Evolutionary conservation across 2,797 vertebrate species (phyloP).

Genomic region (Gobionotothen gibberifrons): DNA sequence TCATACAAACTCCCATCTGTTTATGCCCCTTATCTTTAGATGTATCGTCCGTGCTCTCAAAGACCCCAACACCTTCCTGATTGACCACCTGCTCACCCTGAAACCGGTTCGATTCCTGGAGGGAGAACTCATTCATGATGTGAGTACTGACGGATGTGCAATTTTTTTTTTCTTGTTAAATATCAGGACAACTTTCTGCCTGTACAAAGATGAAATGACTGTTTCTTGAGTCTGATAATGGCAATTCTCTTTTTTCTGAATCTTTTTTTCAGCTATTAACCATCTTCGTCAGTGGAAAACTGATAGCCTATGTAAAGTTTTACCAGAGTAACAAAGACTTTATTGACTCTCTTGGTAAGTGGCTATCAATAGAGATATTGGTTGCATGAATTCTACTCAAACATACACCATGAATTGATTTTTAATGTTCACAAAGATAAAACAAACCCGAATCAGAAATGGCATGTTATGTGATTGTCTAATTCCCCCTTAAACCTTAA

Average conservation of each 20-base stretch:
- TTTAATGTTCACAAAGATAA: neutral
- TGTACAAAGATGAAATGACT: neutral
- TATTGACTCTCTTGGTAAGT: conserved; percentile 98
- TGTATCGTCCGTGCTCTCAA: conserved; percentile 97
- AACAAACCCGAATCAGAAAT: neutral
- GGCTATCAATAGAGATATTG: neutral
- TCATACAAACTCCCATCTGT: neutral
- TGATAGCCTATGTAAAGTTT: conserved; percentile 95
- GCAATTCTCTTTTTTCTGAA: conserved; percentile 22
- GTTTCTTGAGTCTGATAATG: neutral
- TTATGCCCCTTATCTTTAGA: conserved; percentile 70
- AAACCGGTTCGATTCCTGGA: conserved; percentile 99
- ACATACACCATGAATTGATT: neutral
- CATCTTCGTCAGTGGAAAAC: conserved; percentile 97
- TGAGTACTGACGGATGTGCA: conserved; percentile 81
- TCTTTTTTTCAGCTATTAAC: conserved; percentile 91
- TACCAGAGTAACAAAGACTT: conserved; percentile 99
- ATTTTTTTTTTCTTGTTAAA: neutral
- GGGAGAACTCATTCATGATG: conserved; percentile 98
- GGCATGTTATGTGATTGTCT: neutral
- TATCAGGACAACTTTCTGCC: neutral
- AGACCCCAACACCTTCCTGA: conserved; percentile 96
- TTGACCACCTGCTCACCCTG: conserved; percentile 97
- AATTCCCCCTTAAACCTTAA: neutral
- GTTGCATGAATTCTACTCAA: neutral